These are phyloP conservation scores for Aplysia californica DNA, from an alignment of 1,140 invertebrate species.

Conservation along the genomic window DNA sequence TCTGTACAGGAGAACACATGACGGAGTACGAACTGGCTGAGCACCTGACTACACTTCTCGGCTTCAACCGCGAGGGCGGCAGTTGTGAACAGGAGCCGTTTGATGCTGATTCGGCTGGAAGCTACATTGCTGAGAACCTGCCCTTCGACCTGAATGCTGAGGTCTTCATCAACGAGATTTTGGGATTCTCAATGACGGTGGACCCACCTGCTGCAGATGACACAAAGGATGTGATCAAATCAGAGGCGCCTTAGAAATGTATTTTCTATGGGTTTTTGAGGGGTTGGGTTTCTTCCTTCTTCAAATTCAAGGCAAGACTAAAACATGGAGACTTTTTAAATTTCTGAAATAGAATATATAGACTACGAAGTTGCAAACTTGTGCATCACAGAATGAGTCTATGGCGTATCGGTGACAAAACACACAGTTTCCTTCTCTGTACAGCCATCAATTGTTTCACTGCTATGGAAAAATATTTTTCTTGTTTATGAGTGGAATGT, in stretches of 20 bases:
- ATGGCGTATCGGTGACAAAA: too few relatives aligned
- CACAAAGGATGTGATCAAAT: constrained; percentile 22
- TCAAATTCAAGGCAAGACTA: too few relatives aligned
- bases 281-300: too few relatives aligned
- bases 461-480: too few relatives aligned
- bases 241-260: neutral
- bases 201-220: constrained; percentile 6
- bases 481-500: too few relatives aligned
- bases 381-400: too few relatives aligned
- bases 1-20: constrained; percentile 64
- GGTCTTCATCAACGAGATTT: constrained; percentile 60
- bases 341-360: too few relatives aligned
- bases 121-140: constrained; percentile 61
- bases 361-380: too few relatives aligned
- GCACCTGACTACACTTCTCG: constrained; percentile 64
- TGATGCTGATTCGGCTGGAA: constrained; percentile 50
- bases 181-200: constrained; percentile 54
- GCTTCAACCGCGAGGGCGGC: constrained; percentile 64
- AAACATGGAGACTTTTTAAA: too few relatives aligned
- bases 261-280: too few relatives aligned
- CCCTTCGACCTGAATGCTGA: constrained; percentile 59
- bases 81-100: constrained; percentile 62
- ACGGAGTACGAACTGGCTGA: constrained; percentile 68
- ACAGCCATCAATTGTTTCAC: too few relatives aligned
- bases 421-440: too few relatives aligned